Base-by-base conservation (phyloP, 2,797 vertebrate genomes). In the Jordanella pulchra region DNA sequence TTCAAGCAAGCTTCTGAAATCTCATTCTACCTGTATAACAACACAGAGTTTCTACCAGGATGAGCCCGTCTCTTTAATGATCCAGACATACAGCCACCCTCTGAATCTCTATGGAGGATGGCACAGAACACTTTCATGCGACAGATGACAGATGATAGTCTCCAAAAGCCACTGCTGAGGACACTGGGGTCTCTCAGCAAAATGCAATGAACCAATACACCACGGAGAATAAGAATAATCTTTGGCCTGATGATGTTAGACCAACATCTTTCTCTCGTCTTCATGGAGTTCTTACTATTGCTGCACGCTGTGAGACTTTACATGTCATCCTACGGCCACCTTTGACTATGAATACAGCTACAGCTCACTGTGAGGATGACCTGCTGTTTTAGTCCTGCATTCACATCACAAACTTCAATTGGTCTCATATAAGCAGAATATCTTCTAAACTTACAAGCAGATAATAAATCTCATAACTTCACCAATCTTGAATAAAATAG, bases 1-100 rank as follows among this genome's bases (percentile, higher is more conserved):
- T 21, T 66, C 50, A 69, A 66, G 84, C 58, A 77, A 32, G 74
- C n/a, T 80, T 54, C 45, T 45, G 65, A 61, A 72, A 74, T 77
- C 32, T 72, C 56, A 44, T 65, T 77, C 82, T 58, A 66, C 39
- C 76, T 47, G 51, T 84, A 74, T 78, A 72, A 83, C 18, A 71
- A 42, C 35, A 53, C 32, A 67, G 68, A 77, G 42, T 72, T 75
- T 78, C 67, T n/a, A 81, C 86, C 77, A 63, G 76, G 81, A 84
- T 79, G 89, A 76, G 83, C 44, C 54, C 65, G 63, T 77, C 69
- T 11, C 61, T 65, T 76, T 81, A 71, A 64, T 72, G 74, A 82
- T 74, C 64, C 81, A 91, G 80, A 89, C 81, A 71, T 65, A 72
- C 78, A 75, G 84, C 39, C 82, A 80, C 84, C 76, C 72, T 55